Evolutionary conservation across 2,113 vertebrate species (phyloP).

Genomic region (Quiscalus mexicanus): DNA sequence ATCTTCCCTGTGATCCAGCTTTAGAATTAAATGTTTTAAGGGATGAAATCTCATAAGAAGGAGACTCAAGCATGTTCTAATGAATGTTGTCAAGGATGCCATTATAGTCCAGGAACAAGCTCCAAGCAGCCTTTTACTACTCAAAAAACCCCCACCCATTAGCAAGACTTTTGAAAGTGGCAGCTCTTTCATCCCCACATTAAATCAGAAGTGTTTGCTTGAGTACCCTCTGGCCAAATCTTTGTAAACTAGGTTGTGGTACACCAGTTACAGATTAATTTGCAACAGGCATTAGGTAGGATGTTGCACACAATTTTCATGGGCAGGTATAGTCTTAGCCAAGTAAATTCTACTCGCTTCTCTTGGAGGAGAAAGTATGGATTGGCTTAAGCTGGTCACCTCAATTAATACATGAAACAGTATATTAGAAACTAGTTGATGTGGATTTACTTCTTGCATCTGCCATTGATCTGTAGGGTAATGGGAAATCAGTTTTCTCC

Average conservation of each 20-base stretch:
- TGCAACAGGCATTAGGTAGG: background rate
- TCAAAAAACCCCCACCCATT: background rate
- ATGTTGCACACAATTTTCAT: background rate
- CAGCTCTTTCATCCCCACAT: background rate
- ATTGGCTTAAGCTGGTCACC: background rate
- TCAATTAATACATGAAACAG: background rate
- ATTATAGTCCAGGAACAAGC: background rate
- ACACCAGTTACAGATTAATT: background rate
- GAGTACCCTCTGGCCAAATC: background rate
- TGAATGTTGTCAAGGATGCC: background rate
- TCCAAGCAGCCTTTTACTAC: background rate
- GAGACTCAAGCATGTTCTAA: background rate
- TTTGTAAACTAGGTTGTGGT: background rate
- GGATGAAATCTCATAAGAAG: background rate
- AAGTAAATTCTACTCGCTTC: background rate
- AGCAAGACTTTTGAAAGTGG: background rate
- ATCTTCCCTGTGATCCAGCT: background rate
- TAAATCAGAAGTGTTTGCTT: background rate
- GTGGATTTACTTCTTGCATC: background rate
- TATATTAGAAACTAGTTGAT: background rate
- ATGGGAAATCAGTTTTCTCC: background rate
- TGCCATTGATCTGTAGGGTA: background rate
- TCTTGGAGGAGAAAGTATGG: background rate
- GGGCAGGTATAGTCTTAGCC: background rate
- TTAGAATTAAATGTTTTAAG: background rate